A percentile compares a stretch with the other conserved stretches of the same genome.
These are phyloP conservation scores for Aelia acuminata DNA, from an alignment of 2,888 invertebrate genomes.

Conservation along the genomic window DNA sequence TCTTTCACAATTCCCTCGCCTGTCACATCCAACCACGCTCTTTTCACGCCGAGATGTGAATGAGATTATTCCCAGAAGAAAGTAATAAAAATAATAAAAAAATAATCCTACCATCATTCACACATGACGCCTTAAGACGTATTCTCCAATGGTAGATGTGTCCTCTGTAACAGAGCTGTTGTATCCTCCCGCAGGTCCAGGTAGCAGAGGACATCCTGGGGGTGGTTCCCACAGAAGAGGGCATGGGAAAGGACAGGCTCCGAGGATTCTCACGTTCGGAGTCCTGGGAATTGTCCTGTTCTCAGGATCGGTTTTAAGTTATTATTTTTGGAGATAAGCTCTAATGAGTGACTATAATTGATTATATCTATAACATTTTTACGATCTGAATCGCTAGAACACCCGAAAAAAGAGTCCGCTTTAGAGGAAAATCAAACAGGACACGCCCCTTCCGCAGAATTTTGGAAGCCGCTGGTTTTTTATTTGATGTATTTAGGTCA, in stretches of 20 bases:
- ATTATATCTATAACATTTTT: no score
- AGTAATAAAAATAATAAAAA: neutral
- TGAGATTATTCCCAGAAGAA: neutral
- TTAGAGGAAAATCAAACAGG: no score
- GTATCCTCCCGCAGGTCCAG: neutral
- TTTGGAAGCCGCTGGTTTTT: no score
- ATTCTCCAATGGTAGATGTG: neutral
- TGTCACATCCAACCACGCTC: neutral
- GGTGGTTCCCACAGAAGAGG: slow-evolving; percentile 38
- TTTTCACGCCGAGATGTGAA: neutral
- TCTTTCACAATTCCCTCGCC: neutral
- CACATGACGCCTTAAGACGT: neutral
- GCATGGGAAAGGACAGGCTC: neutral
- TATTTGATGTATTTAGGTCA: no score
- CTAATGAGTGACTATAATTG: neutral
- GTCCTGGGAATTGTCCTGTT: neutral
- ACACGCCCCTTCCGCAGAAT: no score
- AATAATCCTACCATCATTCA: neutral
- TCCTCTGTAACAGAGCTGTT: neutral
- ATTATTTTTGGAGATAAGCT: neutral
- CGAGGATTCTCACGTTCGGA: neutral
- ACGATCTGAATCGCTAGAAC: no score
- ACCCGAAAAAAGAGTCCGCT: no score
- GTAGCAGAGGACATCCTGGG: slow-evolving; percentile 9
- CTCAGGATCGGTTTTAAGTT: neutral